Conservation (phyloP, 2,113 vertebrate genomes). For the Phaetusa simplex region DNA sequence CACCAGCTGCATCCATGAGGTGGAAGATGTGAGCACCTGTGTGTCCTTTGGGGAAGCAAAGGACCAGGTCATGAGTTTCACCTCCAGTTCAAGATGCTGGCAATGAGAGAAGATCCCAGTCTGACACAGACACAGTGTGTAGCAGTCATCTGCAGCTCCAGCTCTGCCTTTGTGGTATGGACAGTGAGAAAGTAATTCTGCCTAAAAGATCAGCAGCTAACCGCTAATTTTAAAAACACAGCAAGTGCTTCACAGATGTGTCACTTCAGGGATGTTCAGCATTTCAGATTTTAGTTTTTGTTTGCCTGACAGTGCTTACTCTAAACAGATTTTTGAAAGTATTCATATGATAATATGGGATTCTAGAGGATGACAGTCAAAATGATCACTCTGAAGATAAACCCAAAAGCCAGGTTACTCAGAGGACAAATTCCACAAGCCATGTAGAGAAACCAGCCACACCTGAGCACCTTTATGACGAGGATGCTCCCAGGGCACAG, state of each 20-base stretch:
- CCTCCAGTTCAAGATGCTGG: neutral
- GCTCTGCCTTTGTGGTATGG: neutral
- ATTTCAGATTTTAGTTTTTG: neutral
- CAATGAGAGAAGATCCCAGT: neutral
- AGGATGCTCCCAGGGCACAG: neutral
- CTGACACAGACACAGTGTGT: accelerated
- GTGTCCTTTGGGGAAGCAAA: neutral
- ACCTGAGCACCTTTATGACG: neutral
- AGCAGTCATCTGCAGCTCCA: neutral
- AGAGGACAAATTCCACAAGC: neutral
- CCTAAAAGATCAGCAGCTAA: neutral
- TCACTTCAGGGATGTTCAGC: neutral
- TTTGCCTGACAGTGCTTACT: neutral
- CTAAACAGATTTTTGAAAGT: neutral
- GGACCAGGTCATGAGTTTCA: neutral
- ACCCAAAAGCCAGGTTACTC: neutral
- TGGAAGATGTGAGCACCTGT: neutral
- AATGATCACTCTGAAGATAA: neutral
- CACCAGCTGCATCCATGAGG: neutral
- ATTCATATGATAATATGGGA: neutral
- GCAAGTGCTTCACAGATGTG: neutral
- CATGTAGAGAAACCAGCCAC: neutral
- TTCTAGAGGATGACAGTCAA: neutral
- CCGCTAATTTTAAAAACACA: neutral
- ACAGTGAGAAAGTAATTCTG: neutral